Evolutionary conservation across 1,140 invertebrate species (phyloP).

Genomic region (Bombus sylvicola): DNA sequence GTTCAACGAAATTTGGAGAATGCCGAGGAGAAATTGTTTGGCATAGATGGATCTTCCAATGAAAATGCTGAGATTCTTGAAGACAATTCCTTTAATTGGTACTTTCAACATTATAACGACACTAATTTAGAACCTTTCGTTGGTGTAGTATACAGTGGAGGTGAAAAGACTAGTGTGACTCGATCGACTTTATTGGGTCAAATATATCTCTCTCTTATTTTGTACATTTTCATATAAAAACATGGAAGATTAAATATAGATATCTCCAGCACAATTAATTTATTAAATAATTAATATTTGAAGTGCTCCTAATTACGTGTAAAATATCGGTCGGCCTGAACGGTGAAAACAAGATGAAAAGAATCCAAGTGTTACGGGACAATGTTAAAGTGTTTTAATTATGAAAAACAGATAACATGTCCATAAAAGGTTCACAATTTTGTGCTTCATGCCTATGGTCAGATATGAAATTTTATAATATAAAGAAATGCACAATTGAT

Average conservation of each 20-base stretch:
- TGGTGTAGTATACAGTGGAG: conserved; percentile 74
- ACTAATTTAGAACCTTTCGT: conserved; percentile 87
- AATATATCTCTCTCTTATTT: conserved; percentile 35
- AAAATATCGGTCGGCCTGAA: neutral
- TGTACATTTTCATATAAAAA: conserved; percentile 44
- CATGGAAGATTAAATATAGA: conserved; percentile 9
- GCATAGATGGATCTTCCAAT: conserved; percentile 35
- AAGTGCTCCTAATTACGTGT: neutral
- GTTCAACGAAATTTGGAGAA: conserved; percentile 44
- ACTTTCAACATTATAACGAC: conserved; percentile 91
- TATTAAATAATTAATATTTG: conserved; percentile 10
- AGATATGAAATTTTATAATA: neutral
- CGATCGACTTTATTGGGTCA: conserved; percentile 52
- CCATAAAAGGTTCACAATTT: neutral
- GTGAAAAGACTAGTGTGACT: conserved; percentile 35
- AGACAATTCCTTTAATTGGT: conserved; percentile 88
- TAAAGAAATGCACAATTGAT: conserved; percentile 7
- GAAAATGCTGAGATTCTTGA: conserved; percentile 67
- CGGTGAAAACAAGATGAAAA: neutral
- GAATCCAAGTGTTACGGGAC: neutral
- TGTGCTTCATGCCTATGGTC: neutral
- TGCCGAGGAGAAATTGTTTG: conserved; percentile 25
- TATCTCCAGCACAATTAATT: conserved; percentile 8
- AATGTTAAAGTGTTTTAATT: conserved; percentile 9
- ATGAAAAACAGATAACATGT: conserved; percentile 6